Evolutionary conservation across 2,797 vertebrate species (phyloP).

Genomic region (Thamnophis elegans): DNA sequence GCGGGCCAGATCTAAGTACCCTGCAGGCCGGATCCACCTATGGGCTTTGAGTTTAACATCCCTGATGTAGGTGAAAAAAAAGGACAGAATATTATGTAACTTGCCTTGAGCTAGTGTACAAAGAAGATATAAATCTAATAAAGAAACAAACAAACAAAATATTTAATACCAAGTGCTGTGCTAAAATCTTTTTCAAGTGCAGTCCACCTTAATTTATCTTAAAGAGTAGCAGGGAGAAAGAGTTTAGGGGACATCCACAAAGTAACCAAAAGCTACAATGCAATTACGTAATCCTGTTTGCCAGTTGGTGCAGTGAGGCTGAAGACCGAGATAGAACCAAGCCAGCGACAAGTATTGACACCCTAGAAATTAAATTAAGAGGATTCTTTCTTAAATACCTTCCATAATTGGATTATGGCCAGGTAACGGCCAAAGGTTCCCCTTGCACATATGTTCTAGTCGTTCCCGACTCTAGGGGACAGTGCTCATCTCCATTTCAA

Average conservation of each 20-base stretch:
- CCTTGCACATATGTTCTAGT: no score
- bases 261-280: background rate
- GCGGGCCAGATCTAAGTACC: no score
- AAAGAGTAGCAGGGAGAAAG: background rate
- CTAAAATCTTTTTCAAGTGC: background rate
- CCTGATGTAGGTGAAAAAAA: background rate
- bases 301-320: background rate
- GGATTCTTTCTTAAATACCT: background rate
- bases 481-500: no score
- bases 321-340: background rate
- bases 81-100: background rate
- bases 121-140: background rate
- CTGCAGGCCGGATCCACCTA: no score
- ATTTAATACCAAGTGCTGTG: background rate
- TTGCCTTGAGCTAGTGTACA: background rate
- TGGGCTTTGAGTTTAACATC: no score
- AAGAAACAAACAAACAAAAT: background rate
- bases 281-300: background rate
- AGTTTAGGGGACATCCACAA: no score
- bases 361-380: background rate
- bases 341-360: background rate
- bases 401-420: background rate
- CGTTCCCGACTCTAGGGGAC: no score
- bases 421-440: no score
- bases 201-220: background rate